These are phyloP conservation scores for Ophraella communa DNA, from an alignment of 2,888 invertebrate genomes.

Conservation along the genomic window DNA sequence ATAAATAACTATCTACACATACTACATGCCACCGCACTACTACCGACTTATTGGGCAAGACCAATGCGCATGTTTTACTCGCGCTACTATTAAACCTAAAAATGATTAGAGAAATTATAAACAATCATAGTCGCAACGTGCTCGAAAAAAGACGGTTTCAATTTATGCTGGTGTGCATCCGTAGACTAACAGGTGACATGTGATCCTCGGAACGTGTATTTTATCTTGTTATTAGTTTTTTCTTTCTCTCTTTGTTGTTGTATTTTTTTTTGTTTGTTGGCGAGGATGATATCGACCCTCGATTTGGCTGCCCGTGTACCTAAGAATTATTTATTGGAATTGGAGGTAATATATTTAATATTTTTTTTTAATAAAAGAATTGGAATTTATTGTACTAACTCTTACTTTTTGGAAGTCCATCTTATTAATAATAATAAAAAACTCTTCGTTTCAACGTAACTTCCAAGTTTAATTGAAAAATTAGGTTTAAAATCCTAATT, in stretches of 20 bases:
- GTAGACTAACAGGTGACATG: slow-evolving; percentile 30
- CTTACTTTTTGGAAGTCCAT: too few relatives aligned
- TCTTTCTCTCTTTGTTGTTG: too few relatives aligned
- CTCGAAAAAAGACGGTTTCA: slow-evolving; percentile 29
- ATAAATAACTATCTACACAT: too few relatives aligned
- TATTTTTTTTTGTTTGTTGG: too few relatives aligned
- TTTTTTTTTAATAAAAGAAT: too few relatives aligned
- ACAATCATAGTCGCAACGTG: slow-evolving; percentile 35
- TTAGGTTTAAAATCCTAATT: too few relatives aligned
- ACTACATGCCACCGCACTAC: slow-evolving; percentile 31
- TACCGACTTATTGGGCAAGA: slow-evolving; percentile 20
- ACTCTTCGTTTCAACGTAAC: too few relatives aligned
- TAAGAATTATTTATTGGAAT: slow-evolving; percentile 36
- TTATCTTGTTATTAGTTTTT: too few relatives aligned
- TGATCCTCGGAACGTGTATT: slow-evolving; percentile 22
- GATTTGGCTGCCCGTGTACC: slow-evolving; percentile 34
- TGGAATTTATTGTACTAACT: too few relatives aligned
- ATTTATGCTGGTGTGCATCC: slow-evolving; percentile 20
- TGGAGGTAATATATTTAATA: slow-evolving; percentile 39
- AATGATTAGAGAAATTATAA: slow-evolving; percentile 39
- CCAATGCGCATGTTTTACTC: slow-evolving; percentile 33
- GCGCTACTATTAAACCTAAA: slow-evolving; percentile 32
- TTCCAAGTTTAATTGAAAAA: too few relatives aligned
- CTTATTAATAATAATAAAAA: too few relatives aligned
- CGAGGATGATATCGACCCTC: slow-evolving; percentile 32